Conservation (phyloP, 2,797 vertebrate genomes). For the Todus mexicanus region DNA sequence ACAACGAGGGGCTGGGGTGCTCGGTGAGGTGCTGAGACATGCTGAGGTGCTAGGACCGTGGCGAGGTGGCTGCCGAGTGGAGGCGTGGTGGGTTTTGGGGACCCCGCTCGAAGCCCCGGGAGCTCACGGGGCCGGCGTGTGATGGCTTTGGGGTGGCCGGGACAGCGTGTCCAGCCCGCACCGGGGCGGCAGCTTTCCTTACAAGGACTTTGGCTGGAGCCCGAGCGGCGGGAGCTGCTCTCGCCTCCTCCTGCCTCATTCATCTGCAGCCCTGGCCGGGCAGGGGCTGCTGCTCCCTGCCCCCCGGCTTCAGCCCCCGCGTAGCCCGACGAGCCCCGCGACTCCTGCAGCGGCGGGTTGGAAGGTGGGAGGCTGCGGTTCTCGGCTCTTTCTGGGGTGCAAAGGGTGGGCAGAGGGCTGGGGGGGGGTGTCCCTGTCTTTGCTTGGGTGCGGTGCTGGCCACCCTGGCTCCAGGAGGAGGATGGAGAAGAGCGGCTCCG, state of each 20-base stretch:
- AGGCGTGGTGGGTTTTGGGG: background rate
- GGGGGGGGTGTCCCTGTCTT: background rate
- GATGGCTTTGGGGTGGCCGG: background rate
- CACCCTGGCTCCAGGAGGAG: background rate
- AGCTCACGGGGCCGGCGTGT: background rate
- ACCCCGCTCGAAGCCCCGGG: background rate
- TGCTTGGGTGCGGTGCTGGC: background rate
- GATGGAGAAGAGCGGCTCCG: background rate
- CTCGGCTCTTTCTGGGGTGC: background rate
- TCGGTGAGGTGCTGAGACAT: background rate
- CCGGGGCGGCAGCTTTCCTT: conserved; percentile 66
- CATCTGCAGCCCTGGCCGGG: conserved; percentile 1
- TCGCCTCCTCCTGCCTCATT: conserved; percentile 49
- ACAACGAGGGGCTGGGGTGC: background rate
- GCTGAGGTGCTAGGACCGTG: background rate
- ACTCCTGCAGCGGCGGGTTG: background rate
- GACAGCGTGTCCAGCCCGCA: background rate
- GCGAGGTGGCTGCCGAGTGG: rapidly evolving
- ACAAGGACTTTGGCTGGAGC: conserved; percentile 76
- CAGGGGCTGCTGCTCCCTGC: background rate
- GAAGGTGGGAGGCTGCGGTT: background rate
- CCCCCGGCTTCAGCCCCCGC: background rate
- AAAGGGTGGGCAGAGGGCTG: background rate
- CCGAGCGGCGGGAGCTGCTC: background rate
- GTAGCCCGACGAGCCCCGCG: background rate